phyloP scores from a whole-genome alignment of 2,113 vertebrate genomes.

The Hyperopisus bebe region DNA sequence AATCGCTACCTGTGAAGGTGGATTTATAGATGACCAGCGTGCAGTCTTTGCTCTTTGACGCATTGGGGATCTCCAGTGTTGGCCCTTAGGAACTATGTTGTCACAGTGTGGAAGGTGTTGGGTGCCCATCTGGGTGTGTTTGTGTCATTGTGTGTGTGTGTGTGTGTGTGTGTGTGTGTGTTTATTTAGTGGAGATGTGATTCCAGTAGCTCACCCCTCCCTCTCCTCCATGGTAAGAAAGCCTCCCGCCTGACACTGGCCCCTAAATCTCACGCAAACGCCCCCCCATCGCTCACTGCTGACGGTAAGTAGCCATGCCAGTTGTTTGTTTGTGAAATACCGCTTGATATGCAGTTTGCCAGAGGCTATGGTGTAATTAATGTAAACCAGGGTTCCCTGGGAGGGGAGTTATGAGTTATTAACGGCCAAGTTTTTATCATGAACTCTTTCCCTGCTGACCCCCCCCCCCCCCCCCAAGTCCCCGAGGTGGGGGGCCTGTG shows the following conservation, averaged over 20 bases:
- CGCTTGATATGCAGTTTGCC: conserved; percentile 66
- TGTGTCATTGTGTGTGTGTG: not conserved
- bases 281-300: conserved; percentile 46
- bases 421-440: conserved; percentile 50
- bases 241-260: conserved; percentile 33
- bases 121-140: not conserved
- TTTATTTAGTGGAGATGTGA: not conserved
- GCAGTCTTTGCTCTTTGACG: not conserved
- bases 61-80: not conserved
- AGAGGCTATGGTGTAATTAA: conserved; percentile 68
- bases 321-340: conserved; percentile 64
- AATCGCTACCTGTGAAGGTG: not conserved
- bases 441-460: conserved; percentile 34
- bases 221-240: conserved; percentile 4
- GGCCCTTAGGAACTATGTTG: not conserved
- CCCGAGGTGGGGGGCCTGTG: not conserved
- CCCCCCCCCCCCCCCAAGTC: not conserved
- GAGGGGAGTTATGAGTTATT: conserved; percentile 63
- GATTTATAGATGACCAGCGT: not conserved
- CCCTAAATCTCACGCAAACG: conserved; percentile 46
- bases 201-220: not conserved
- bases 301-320: conserved; percentile 62
- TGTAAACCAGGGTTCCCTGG: conserved; percentile 61
- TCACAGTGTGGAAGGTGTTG: not conserved
- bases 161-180: not conserved